Evolutionary conservation across 2,113 vertebrate species (phyloP), one percentile per base, ranked within the genome.

Genomic region (Odobenus rosmarus): DNA sequence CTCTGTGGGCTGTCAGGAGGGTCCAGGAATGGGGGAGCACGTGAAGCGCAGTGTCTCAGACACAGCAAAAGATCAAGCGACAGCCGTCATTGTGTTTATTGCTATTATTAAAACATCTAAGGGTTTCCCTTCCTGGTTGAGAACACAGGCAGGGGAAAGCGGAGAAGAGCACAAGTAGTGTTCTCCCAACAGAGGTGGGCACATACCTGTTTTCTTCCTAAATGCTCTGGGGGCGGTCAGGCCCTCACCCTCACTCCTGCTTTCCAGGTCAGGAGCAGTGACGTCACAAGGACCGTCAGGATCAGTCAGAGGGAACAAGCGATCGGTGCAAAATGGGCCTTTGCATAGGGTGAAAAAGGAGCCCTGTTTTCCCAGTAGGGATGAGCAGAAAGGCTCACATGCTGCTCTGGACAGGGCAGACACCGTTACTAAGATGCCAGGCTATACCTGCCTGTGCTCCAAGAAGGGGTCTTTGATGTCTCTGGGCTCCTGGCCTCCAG

Each of bases 231-330:
- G 53, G 51, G 31, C 10, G 16, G 62, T 64, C 53, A 51, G 23
- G 49, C 46, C 46, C 69, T 59, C 55, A 15, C 19, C 23, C 33
- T 81, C 39, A 8, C 9, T 62, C 31, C 67, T 39, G 39, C 7
- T 16, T 19, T 62, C 6, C 9, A 80, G 23, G 14, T 71, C 85
- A 24, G 46, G n/a, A 82, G 72, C 36, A 49, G 72, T 46, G 92
- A 4, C 33, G 24, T 33, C 3, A 82, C 0, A 2, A 33, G 91
- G 71, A 2, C 1, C 5, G 14, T 5, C 1, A 11, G 2, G 24
- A 61, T 7, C 4, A 53, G 18, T 21, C 42, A 46, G 31, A 74
- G n/a, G 46, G 10, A 13, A 31, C 2, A 11, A 1, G 31, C 15
- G 3, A n/a, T 36, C 53, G 15, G 9, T 15, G 21, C 31, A 82